A percentile compares a stretch with the other conserved stretches of the same genome.
Conservation (phyloP, 1,140 invertebrate genomes). For the Copidosoma floridanum region DNA sequence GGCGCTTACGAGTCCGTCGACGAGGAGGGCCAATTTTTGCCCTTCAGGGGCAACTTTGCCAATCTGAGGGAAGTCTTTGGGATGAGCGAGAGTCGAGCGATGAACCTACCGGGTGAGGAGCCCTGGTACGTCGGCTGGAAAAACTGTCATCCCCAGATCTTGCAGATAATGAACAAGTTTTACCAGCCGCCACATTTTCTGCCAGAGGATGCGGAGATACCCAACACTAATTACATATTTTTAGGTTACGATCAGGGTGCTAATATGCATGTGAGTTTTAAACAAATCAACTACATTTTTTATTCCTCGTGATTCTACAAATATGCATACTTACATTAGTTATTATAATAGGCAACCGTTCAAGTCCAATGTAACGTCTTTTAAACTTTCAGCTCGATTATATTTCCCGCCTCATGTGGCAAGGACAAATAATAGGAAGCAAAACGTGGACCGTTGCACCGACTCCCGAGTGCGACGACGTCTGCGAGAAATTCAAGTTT, state of each 20-base stretch:
- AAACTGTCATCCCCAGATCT: slow-evolving; percentile 80
- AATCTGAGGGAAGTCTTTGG: slow-evolving; percentile 76
- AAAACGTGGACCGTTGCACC: slow-evolving; percentile 86
- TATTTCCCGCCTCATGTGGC: slow-evolving; percentile 89
- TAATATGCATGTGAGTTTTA: slow-evolving; percentile 81
- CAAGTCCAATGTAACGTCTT: too few relatives aligned
- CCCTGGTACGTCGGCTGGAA: slow-evolving; percentile 94
- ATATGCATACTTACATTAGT: too few relatives aligned
- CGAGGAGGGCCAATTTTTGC: slow-evolving; percentile 85
- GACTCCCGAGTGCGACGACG: slow-evolving; percentile 82
- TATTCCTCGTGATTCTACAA: too few relatives aligned
- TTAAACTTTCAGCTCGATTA: slow-evolving; percentile 75
- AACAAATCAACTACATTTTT: slow-evolving; percentile 37
- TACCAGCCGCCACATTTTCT: slow-evolving; percentile 85
- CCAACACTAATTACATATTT: slow-evolving; percentile 90
- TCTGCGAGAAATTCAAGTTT: slow-evolving; percentile 73
- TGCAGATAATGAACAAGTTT: slow-evolving; percentile 72
- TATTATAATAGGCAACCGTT: too few relatives aligned
- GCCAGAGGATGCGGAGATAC: slow-evolving; percentile 82
- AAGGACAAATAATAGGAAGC: slow-evolving; percentile 83
- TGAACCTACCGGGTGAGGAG: slow-evolving; percentile 61
- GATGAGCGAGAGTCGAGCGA: slow-evolving; percentile 68
- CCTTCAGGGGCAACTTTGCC: slow-evolving; percentile 83
- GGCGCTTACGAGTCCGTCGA: slow-evolving; percentile 69
- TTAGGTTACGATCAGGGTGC: slow-evolving; percentile 90